Base-by-base conservation (phyloP, 2,113 vertebrate genomes). In the Micronisus gabar region DNA sequence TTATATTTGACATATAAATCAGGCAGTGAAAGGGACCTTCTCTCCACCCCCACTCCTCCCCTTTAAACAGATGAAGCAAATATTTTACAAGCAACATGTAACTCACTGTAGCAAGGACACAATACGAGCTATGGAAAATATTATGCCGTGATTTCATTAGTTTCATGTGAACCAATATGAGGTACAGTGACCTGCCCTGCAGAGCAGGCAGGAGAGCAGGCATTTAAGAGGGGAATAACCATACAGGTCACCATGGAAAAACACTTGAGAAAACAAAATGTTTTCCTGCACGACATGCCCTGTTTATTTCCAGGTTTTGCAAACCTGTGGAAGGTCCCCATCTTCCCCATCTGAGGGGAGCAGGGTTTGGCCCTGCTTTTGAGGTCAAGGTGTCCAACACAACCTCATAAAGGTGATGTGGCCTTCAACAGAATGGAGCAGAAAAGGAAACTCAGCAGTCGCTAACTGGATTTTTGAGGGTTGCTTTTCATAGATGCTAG, bases 1-100 rank as follows among this genome's bases (percentile, higher is more conserved):
- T 94, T 90, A 88, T 91, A 96, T 97, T 94, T 93, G 82, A 88
- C 75, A 17, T 72, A 96, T 96, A 97, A 97, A 95, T 96, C 94
- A 96, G 81, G 88, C 81, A 61, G 70, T 80, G 83, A 95, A 91
- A 90, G 79, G 81, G 62, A 79, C 86, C 50, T 66, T 92, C 65
- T 50, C 81, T 88, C 85, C 90, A 55, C 59, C 88, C 61, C 59
- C 55, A 71, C 34, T 71, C 66, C 75, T 94, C 89, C 52, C 59
- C 86, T 90, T 81, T 52, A 41, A 91, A 53, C 43, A 91, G 81
- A 86, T 1, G 20, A 82, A 86, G 92, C 55, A 89, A 94, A 74
- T 91, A 85, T 92, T 95, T 91, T 91, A 95, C 84, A 95, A 83
- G 90, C 72, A 80, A 74, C 63, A 53, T 43, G 66, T 65, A 95